A percentile compares a stretch with the other conserved stretches of the same genome.
Conservation (phyloP, 2,888 invertebrate genomes). For the Dioctria linearis region DNA sequence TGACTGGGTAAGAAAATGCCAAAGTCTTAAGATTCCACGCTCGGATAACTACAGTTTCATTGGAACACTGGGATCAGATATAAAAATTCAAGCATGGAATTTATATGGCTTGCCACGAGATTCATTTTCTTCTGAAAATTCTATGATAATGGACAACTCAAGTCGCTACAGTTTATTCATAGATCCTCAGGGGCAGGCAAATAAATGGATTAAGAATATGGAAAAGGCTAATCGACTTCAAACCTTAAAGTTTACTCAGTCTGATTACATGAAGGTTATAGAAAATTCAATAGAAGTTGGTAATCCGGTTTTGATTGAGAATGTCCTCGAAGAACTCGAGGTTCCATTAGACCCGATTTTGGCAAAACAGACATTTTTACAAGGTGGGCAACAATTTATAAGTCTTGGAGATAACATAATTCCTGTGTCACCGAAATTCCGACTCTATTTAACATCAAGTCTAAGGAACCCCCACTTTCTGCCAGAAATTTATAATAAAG, state of each 20-base stretch:
- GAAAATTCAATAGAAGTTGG: slow-evolving; percentile 83
- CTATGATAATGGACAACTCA: slow-evolving; percentile 86
- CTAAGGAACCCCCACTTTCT: slow-evolving; percentile 90
- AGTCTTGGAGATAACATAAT: slow-evolving; percentile 89
- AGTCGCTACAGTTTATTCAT: slow-evolving; percentile 92
- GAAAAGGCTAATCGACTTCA: slow-evolving; percentile 73
- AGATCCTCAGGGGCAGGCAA: slow-evolving; percentile 94
- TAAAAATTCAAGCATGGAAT: slow-evolving; percentile 83
- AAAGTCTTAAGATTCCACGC: slow-evolving; percentile 81
- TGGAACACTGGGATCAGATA: slow-evolving; percentile 85
- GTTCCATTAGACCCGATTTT: slow-evolving; percentile 89
- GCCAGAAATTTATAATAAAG: slow-evolving; percentile 90
- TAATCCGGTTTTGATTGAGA: slow-evolving; percentile 85
- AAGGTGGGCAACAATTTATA: slow-evolving; percentile 82
- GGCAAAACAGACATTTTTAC: slow-evolving; percentile 82
- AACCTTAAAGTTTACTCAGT: slow-evolving; percentile 69
- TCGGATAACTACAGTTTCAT: slow-evolving; percentile 82
- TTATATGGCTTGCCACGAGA: slow-evolving; percentile 89
- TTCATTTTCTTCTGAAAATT: slow-evolving; percentile 89
- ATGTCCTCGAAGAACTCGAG: slow-evolving; percentile 87
- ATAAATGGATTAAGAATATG: slow-evolving; percentile 92
- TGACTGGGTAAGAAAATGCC: slow-evolving; percentile 83
- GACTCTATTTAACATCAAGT: slow-evolving; percentile 89
- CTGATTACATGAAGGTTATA: slow-evolving; percentile 71
- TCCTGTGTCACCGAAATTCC: slow-evolving; percentile 84